Evolutionary conservation across 2,888 invertebrate species (phyloP).

Genomic region (Megastigmus dorsalis): DNA sequence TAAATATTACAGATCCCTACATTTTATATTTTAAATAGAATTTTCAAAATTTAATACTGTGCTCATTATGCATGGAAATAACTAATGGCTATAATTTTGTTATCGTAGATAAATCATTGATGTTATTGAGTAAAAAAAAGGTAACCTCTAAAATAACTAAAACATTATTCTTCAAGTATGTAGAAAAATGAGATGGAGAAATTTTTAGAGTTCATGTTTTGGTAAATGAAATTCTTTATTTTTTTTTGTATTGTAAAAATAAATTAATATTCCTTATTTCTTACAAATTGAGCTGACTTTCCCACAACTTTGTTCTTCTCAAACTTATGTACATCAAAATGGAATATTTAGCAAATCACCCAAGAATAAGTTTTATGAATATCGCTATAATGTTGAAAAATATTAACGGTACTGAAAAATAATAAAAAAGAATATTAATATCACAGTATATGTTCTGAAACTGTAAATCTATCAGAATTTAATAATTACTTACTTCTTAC

Average conservation of each 20-base stretch:
- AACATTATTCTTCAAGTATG: background rate
- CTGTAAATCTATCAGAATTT: no score
- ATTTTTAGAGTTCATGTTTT: background rate
- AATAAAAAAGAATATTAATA: constrained; percentile 61
- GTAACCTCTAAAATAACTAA: background rate
- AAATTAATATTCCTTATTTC: constrained; percentile 26
- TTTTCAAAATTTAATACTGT: no score
- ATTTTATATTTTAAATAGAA: no score
- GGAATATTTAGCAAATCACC: constrained; percentile 76
- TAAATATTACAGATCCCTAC: no score
- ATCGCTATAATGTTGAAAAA: constrained; percentile 92
- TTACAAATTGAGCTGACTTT: background rate
- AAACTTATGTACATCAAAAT: constrained; percentile 49
- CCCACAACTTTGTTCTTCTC: background rate
- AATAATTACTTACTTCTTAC: constrained; percentile 88
- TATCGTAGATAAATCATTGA: no score
- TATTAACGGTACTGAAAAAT: constrained; percentile 92
- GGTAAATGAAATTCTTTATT: constrained; percentile 29
- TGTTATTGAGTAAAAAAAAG: no score
- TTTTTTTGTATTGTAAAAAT: constrained; percentile 37
- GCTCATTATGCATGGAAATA: no score
- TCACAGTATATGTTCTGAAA: no score
- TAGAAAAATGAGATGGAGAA: background rate
- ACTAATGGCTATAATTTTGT: background rate
- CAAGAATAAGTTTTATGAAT: constrained; percentile 89